Percentiles rank a stretch among this genome's conserved stretches.
These are phyloP conservation scores for Drosophila pullipes DNA, from an alignment of 2,888 invertebrate species.

Conservation along the genomic window DNA sequence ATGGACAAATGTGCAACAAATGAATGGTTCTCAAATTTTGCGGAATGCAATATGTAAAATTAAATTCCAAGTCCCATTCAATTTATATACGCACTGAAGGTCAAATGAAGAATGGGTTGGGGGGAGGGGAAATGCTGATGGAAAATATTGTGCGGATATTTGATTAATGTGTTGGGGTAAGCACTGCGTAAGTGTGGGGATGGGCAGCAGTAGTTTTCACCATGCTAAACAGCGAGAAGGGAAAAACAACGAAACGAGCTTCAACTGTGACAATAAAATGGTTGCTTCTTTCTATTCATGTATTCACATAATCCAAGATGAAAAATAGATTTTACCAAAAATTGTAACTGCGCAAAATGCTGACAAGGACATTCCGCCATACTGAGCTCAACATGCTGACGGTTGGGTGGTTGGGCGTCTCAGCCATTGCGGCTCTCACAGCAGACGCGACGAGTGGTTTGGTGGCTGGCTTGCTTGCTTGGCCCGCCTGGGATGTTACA, in stretches of 20 bases:
- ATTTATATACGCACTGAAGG: constrained; percentile 9
- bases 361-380: constrained; percentile 71
- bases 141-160: constrained; percentile 66
- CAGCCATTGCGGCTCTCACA: constrained; percentile 7
- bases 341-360: constrained; percentile 76
- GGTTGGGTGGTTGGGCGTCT: constrained; percentile 19
- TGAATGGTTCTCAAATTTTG: constrained; percentile 22
- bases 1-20: constrained; percentile 47
- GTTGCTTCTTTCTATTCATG: constrained; percentile 72
- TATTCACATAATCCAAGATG: constrained; percentile 79
- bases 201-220: neutral
- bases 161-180: constrained; percentile 62
- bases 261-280: constrained; percentile 77
- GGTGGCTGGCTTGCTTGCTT: constrained; percentile 17
- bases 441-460: constrained; percentile 28
- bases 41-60: constrained; percentile 23
- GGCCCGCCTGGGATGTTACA: constrained; percentile 69
- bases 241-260: constrained; percentile 39
- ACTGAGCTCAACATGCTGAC: constrained; percentile 44
- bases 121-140: neutral
- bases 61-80: constrained; percentile 4
- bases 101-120: constrained; percentile 6
- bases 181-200: neutral
- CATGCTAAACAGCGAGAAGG: neutral
- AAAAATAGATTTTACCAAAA: constrained; percentile 75